Evolutionary conservation across 2,888 invertebrate species (phyloP).

Genomic region (Cordilura impudica): DNA sequence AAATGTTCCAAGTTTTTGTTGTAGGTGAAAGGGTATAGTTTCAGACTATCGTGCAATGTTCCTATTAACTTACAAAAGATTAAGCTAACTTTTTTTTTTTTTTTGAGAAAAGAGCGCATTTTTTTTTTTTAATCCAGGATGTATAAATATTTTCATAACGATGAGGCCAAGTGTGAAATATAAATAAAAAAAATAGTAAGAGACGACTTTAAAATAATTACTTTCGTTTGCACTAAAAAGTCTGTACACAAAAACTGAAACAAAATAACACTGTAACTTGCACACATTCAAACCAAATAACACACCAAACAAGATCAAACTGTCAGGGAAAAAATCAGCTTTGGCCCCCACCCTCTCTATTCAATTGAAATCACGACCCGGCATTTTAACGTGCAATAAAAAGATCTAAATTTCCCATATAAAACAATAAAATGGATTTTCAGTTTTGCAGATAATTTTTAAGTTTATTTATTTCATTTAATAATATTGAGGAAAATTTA

Average conservation of each 20-base stretch:
- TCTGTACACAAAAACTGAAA: conserved; percentile 36
- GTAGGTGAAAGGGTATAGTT: too few species aligned
- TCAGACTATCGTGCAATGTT: too few species aligned
- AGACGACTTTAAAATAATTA: conserved; percentile 49
- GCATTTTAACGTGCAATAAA: conserved; percentile 64
- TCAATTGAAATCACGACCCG: not conserved
- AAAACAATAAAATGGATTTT: conserved; percentile 52
- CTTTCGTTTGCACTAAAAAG: conserved; percentile 61
- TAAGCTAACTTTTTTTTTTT: not conserved
- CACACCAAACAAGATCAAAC: conserved; percentile 37
- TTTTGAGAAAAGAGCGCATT: conserved; percentile 52
- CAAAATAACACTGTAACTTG: conserved; percentile 47
- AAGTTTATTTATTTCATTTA: conserved; percentile 18
- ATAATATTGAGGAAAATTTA: not conserved
- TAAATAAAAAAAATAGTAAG: not conserved
- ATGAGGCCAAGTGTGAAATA: conserved; percentile 48
- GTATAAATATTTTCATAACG: conserved; percentile 38
- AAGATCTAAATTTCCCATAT: conserved; percentile 64
- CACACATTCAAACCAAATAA: conserved; percentile 60
- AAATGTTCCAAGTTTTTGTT: too few species aligned
- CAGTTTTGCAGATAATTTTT: conserved; percentile 48
- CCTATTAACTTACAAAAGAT: too few species aligned
- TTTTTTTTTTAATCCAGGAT: conserved; percentile 22
- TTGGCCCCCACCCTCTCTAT: conserved; percentile 9
- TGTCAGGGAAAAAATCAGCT: not conserved